phyloP scores from a whole-genome alignment of 2,888 invertebrate genomes.

The Mesoligia furuncula region DNA sequence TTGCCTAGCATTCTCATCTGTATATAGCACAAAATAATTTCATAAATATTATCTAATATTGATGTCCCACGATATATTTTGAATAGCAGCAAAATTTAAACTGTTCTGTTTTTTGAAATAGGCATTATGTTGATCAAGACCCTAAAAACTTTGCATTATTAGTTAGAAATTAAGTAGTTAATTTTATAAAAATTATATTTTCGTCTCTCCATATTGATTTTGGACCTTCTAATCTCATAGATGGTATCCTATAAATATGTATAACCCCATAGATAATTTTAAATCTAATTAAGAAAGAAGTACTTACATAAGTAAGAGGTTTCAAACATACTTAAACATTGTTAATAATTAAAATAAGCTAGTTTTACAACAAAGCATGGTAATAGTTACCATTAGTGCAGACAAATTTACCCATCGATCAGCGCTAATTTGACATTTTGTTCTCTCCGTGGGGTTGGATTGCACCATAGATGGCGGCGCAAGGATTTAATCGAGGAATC shows the following conservation, averaged over 20 bases:
- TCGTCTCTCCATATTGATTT: not conserved
- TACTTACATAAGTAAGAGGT: not conserved
- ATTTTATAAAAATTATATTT: not conserved
- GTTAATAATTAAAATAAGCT: not conserved
- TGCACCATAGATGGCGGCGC: not conserved
- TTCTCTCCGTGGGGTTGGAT: not conserved
- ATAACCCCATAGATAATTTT: not conserved
- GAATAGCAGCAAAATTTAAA: not conserved
- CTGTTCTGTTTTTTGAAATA: not conserved
- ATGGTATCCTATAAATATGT: not conserved
- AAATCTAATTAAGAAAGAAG: not conserved
- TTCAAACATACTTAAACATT: not conserved
- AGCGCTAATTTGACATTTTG: not conserved
- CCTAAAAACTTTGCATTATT: too few species aligned
- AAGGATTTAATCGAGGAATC: not conserved
- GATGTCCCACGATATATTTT: not conserved
- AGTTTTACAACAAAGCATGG: not conserved
- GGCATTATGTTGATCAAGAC: not conserved
- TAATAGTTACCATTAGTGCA: not conserved
- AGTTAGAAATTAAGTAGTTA: not conserved
- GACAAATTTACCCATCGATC: conserved; percentile 5
- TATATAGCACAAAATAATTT: conserved; percentile 12
- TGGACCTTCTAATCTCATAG: not conserved
- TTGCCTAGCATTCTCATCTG: conserved; percentile 15
- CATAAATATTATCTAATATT: not conserved